phyloP scores from a whole-genome alignment of 2,888 invertebrate species.

The Platyscelio sp. region DNA sequence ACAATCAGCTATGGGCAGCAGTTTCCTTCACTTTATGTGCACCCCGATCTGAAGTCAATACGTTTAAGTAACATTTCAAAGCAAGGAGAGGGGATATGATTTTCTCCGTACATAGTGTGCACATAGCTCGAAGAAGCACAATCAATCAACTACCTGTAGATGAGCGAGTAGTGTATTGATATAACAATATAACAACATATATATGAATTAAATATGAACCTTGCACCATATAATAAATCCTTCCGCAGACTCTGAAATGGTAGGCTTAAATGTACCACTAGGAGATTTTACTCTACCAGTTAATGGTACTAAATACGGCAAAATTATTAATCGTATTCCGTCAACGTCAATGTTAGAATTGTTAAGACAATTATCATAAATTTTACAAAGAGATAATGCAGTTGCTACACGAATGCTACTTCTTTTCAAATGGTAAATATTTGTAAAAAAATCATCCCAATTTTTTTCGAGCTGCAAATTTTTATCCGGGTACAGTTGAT shows the following conservation, averaged over 20 bases:
- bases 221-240: constrained; percentile 42
- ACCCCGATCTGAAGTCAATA: too few species aligned
- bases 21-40: too few species aligned
- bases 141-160: too few species aligned
- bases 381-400: neutral
- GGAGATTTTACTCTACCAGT: constrained; percentile 14
- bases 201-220: neutral
- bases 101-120: too few species aligned
- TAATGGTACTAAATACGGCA: constrained; percentile 19
- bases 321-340: constrained; percentile 8
- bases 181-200: neutral
- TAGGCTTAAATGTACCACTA: neutral
- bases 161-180: too few species aligned
- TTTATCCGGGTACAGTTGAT: constrained; percentile 13
- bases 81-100: too few species aligned
- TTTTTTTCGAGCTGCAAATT: constrained; percentile 27
- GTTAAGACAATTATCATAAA: neutral
- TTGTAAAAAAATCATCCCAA: constrained; percentile 16
- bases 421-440: constrained; percentile 3
- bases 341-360: constrained; percentile 26
- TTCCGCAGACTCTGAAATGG: constrained; percentile 23
- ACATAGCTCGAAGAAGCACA: too few species aligned
- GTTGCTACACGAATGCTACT: neutral
- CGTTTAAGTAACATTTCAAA: too few species aligned
- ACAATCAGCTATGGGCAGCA: too few species aligned